phyloP scores from a whole-genome alignment of 2,888 invertebrate species.

The Tachina grossa region DNA sequence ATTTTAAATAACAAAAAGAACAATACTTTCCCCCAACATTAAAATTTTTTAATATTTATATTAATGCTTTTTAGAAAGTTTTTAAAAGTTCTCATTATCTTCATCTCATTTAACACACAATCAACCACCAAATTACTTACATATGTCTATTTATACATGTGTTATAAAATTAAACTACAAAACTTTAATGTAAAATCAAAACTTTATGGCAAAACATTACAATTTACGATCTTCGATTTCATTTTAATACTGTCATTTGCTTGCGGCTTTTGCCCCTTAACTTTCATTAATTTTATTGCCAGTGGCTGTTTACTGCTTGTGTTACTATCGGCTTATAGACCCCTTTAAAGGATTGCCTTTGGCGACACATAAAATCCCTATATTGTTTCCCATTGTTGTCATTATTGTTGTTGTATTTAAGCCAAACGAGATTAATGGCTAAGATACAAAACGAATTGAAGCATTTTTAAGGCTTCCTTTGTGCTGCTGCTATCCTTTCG shows the following conservation, averaged over 20 bases:
- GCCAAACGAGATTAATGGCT: conserved; percentile 53
- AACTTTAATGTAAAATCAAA: neutral
- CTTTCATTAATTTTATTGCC: conserved; percentile 28
- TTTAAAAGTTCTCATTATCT: too few species aligned
- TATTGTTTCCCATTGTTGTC: neutral
- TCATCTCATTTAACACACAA: neutral
- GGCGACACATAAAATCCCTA: conserved; percentile 30
- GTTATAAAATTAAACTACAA: neutral
- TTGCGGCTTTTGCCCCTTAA: conserved; percentile 20
- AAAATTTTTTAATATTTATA: too few species aligned
- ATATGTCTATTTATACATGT: neutral
- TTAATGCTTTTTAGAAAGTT: too few species aligned
- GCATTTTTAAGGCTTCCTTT: conserved; percentile 47
- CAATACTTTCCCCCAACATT: too few species aligned
- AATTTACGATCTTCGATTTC: conserved; percentile 39
- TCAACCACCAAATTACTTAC: neutral
- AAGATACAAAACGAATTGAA: conserved; percentile 34
- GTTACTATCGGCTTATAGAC: conserved; percentile 33
- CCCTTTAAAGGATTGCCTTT: conserved; percentile 41
- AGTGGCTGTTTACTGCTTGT: conserved; percentile 32
- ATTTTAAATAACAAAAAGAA: too few species aligned
- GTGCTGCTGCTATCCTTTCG: neutral
- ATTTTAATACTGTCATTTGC: conserved; percentile 11
- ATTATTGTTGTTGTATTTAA: conserved; percentile 7
- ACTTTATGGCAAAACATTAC: neutral